Percentiles rank a stretch among this genome's conserved stretches.
phyloP scores from a whole-genome alignment of 2,113 vertebrate genomes.

The Todiramphus saurophagus region DNA sequence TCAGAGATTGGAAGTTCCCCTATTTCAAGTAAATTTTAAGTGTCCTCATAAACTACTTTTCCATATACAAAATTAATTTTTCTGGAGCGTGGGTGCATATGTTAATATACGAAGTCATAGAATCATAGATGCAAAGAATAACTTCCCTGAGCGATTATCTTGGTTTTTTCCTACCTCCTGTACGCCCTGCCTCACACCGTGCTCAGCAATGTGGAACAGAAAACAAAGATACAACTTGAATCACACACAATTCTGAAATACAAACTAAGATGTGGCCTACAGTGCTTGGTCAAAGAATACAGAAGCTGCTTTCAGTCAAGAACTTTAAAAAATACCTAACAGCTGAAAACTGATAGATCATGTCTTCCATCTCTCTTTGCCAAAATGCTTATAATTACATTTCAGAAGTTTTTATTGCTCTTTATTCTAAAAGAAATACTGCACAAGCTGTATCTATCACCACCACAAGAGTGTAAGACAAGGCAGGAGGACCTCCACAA shows the following conservation, averaged over 20 bases:
- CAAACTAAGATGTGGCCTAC: not conserved
- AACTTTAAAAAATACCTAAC: not conserved
- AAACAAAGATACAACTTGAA: not conserved
- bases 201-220: not conserved
- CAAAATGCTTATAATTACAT: not conserved
- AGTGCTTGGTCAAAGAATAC: not conserved
- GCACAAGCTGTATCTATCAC: not conserved
- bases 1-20: conserved; percentile 41
- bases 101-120: not conserved
- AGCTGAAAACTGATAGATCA: not conserved
- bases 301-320: not conserved
- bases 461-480: not conserved
- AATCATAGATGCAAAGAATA: not conserved
- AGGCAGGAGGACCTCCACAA: not conserved
- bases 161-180: not conserved
- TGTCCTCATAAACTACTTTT: not conserved
- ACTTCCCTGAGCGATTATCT: conserved; percentile 8
- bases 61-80: not conserved
- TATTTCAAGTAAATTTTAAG: conserved; percentile 47
- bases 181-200: not conserved
- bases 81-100: not conserved
- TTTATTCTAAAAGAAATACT: not conserved
- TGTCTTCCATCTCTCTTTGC: not conserved
- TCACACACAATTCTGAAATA: not conserved
- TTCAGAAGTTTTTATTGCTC: not conserved